Base-by-base conservation (phyloP, 2,797 vertebrate genomes). In the Rhyacichthys aspro region DNA sequence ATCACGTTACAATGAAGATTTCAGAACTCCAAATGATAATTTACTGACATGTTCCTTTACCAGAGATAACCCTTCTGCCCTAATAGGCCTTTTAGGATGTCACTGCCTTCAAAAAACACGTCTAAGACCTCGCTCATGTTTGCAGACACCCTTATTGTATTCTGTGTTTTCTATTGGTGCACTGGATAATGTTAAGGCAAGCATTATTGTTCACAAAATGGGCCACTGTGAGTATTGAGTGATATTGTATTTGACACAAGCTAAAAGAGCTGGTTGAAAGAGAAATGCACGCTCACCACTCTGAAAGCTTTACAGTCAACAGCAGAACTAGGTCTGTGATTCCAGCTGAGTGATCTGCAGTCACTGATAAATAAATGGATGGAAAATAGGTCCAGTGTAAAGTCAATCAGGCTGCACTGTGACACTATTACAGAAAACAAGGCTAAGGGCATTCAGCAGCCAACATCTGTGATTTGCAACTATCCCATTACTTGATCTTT, bases 241-340 rank as follows among this genome's bases (percentile, higher is more conserved):
- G 33, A 45, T 79, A 75, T 70, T 81, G 45, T 55, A 45, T 66
- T 64, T 82, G 74, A 74, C 71, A 58, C 61, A 34, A 81, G 70
- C 46, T 61, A 70, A 76, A 58, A 77, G 69, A 75, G 63, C 49
- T 47, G 67, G 47, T 70, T 71, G 43, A 70, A 70, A 68, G 52
- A 72, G 67, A 59, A 43, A 52, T 44, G 43, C 38, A 16, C 53
- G 46, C 47, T 42, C 63, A 55, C 39, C 53, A 60, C 43, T 14
- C 63, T 47, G 16, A 61, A 49, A 55, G 63, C 63, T 50, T 44
- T 57, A n/a, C 54, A 58, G 66, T 50, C 60, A 67, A 61, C 60
- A 59, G 68, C 53, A 85, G 70, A 88, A 84, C 55, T 89, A 83
- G 87, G 86, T 86, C 86, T 86, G 55, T 49, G 73, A 71, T 91